Evolutionary conservation across 2,113 vertebrate species (phyloP).

Genomic region (Pipa parva): DNA sequence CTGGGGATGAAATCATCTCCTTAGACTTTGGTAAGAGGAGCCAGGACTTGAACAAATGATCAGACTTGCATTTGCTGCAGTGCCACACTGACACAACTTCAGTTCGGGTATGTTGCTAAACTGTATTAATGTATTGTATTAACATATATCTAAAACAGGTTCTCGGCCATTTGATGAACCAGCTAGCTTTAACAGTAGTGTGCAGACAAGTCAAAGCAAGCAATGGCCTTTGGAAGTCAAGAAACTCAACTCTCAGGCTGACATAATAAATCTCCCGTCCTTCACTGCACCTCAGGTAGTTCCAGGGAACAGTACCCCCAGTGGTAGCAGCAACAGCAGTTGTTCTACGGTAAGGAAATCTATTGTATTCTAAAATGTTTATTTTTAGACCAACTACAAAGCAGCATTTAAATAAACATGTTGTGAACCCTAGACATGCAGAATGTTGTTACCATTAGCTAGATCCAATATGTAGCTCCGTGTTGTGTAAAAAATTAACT

Average conservation of each 20-base stretch:
- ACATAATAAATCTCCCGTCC: constrained; percentile 57
- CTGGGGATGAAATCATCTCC: constrained; percentile 83
- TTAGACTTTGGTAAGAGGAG: constrained; percentile 92
- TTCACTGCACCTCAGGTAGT: constrained; percentile 75
- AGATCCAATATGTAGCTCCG: too few species aligned
- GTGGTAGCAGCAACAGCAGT: constrained; percentile 77
- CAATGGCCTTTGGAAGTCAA: constrained; percentile 69
- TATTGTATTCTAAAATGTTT: neutral
- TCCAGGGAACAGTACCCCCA: constrained; percentile 76
- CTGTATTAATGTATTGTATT: too few species aligned
- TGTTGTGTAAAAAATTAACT: too few species aligned
- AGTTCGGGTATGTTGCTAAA: too few species aligned
- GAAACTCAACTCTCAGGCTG: constrained; percentile 50
- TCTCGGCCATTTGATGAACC: constrained; percentile 70
- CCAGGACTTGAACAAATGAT: too few species aligned
- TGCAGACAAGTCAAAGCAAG: constrained; percentile 62
- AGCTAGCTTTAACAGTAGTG: constrained; percentile 59
- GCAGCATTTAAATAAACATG: too few species aligned
- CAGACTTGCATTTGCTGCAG: too few species aligned
- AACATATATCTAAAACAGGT: too few species aligned
- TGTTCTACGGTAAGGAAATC: constrained; percentile 87
- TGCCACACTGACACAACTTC: too few species aligned
- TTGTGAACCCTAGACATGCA: too few species aligned
- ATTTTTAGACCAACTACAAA: too few species aligned
- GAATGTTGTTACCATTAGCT: too few species aligned